Evolutionary conservation across 2,113 vertebrate species (phyloP).

Genomic region (Daphoenositta chrysoptera): DNA sequence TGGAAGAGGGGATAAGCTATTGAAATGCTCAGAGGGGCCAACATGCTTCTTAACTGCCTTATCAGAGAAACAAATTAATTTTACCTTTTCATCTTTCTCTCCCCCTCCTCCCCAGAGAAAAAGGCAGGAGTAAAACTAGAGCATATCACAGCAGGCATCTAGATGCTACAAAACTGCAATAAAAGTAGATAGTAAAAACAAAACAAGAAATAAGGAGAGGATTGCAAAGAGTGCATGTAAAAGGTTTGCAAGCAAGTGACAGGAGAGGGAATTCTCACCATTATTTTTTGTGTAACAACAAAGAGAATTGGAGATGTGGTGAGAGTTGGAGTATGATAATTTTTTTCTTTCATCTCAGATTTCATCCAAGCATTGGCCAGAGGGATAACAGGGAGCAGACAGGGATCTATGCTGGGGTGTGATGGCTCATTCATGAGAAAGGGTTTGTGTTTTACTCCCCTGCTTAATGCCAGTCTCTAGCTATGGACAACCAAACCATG

Average conservation of each 20-base stretch:
- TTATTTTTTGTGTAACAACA: neutral
- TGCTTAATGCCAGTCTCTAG: neutral
- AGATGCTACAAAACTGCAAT: conserved; percentile 23
- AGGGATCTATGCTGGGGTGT: neutral
- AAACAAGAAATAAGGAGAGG: neutral
- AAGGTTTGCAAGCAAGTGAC: neutral
- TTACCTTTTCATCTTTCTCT: conserved; percentile 50
- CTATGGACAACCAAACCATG: neutral
- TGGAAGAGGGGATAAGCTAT: conserved; percentile 6
- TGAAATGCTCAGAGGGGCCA: neutral
- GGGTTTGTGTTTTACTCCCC: neutral
- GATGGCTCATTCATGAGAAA: neutral
- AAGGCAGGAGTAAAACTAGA: neutral
- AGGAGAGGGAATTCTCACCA: neutral
- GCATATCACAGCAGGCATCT: neutral
- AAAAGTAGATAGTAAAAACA: neutral
- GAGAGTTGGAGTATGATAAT: neutral
- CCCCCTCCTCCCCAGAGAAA: neutral
- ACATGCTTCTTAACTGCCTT: conserved; percentile 1
- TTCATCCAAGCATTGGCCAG: neutral
- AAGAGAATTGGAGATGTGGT: conserved; percentile 4
- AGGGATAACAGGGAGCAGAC: neutral
- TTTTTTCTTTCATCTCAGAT: conserved; percentile 39
- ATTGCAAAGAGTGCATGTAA: neutral
- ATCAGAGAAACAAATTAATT: conserved; percentile 47